phyloP scores from a whole-genome alignment of 2,797 vertebrate species.

The Gymnopithys bicolor region DNA sequence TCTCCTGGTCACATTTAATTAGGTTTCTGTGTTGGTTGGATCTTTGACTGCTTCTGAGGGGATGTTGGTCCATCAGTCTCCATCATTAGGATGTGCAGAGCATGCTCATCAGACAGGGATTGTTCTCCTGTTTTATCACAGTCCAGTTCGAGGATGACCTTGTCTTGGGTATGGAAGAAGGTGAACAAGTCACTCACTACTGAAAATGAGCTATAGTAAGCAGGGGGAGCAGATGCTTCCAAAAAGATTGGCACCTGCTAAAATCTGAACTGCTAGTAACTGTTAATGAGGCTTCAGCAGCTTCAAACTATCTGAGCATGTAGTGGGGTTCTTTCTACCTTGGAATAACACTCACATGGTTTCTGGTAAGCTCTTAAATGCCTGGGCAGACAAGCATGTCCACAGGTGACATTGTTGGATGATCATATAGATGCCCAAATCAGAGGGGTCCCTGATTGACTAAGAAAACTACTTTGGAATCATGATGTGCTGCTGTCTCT shows the following conservation, averaged over 20 bases:
- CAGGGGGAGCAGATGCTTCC: neutral
- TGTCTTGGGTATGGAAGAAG: neutral
- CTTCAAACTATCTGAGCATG: neutral
- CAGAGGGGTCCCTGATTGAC: neutral
- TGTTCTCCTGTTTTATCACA: neutral
- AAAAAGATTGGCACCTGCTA: neutral
- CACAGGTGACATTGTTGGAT: neutral
- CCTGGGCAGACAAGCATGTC: neutral
- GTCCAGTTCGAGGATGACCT: neutral
- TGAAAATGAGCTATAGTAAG: neutral
- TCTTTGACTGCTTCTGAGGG: neutral
- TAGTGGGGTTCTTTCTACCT: neutral
- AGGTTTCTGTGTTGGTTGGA: neutral
- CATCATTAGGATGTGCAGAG: neutral
- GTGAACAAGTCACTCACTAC: neutral
- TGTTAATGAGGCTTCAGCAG: neutral
- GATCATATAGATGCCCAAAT: neutral
- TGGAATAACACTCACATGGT: neutral
- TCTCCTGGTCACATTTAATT: neutral
- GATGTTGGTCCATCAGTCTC: neutral
- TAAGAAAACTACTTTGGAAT: neutral
- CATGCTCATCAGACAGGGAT: neutral
- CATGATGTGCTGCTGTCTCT: neutral
- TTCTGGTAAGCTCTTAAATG: neutral
- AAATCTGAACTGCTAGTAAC: neutral